Evolutionary conservation across 2,888 invertebrate species (phyloP).

Genomic region (Drosophila prolongata): DNA sequence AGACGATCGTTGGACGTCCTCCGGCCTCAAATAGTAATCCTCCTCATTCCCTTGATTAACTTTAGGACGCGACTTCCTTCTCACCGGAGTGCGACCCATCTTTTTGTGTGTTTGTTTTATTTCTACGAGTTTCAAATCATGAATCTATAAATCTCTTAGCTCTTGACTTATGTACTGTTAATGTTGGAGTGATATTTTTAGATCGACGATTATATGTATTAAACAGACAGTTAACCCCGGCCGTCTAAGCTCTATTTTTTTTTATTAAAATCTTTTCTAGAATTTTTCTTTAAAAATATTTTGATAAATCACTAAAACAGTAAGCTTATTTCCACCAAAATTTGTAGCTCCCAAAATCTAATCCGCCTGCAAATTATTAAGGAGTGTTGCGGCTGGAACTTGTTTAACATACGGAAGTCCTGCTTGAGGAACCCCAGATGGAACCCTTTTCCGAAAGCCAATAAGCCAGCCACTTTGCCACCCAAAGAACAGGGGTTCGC

Average conservation of each 20-base stretch:
- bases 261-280: too few relatives aligned
- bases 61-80: background rate
- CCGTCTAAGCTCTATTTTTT: too few relatives aligned
- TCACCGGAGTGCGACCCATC: background rate
- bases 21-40: background rate
- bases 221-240: too few relatives aligned
- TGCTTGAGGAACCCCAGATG: constrained; percentile 1
- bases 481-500: constrained; percentile 4
- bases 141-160: too few relatives aligned
- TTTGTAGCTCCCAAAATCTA: background rate
- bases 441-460: constrained; percentile 40
- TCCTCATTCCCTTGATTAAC: background rate
- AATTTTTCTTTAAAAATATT: too few relatives aligned
- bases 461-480: constrained; percentile 61
- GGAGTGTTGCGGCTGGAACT: background rate
- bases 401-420: constrained; percentile 1
- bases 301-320: too few relatives aligned
- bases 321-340: background rate
- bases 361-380: constrained; percentile 2
- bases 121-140: too few relatives aligned
- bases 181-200: too few relatives aligned
- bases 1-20: background rate
- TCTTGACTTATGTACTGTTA: too few relatives aligned
- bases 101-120: background rate
- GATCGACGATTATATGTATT: too few relatives aligned